Evolutionary conservation across 2,113 vertebrate species (phyloP).

Genomic region (Empidonax alnorum): DNA sequence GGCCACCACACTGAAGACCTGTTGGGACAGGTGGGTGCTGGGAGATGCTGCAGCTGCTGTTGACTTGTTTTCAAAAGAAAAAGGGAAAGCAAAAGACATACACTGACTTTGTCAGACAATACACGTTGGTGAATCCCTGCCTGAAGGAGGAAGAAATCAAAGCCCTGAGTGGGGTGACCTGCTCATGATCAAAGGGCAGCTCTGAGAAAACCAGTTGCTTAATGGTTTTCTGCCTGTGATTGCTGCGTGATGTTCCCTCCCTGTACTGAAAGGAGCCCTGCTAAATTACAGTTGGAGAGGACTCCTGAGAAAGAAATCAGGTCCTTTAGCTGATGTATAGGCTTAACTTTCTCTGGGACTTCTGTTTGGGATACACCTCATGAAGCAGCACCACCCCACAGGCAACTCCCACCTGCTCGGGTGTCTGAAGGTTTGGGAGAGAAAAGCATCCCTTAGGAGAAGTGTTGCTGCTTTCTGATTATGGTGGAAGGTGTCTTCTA

Average conservation of each 20-base stretch:
- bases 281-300: background rate
- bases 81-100: background rate
- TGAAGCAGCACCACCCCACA: background rate
- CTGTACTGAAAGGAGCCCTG: fast-evolving
- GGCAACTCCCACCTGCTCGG: background rate
- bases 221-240: background rate
- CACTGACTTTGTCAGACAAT: background rate
- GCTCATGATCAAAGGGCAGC: background rate
- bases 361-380: fast-evolving
- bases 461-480: background rate
- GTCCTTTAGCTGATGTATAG: background rate
- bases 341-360: background rate
- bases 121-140: background rate
- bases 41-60: background rate
- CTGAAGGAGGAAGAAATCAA: background rate
- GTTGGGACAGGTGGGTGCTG: background rate
- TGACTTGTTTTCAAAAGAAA: background rate
- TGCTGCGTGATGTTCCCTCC: background rate
- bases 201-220: background rate
- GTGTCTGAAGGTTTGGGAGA: background rate
- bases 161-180: background rate
- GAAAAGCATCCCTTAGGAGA: background rate
- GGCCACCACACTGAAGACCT: background rate
- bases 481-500: background rate
- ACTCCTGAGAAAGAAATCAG: background rate